phyloP scores from a whole-genome alignment of 2,888 invertebrate species.

The Punctoribates punctum region DNA sequence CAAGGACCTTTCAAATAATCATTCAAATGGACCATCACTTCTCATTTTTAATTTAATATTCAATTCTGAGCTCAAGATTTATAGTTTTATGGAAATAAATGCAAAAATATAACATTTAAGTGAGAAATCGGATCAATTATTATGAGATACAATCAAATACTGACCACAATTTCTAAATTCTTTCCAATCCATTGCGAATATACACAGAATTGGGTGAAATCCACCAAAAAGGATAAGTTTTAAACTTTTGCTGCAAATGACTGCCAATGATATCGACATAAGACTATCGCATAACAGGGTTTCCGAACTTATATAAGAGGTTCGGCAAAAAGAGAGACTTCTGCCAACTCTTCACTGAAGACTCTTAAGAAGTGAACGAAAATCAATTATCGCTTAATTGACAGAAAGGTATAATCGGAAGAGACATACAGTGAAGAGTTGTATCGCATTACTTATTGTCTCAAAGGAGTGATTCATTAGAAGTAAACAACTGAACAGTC shows the following conservation, averaged over 20 bases:
- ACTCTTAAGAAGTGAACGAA: neutral
- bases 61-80: too few species aligned
- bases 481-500: neutral
- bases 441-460: neutral
- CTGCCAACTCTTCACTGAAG: neutral
- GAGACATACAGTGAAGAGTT: neutral
- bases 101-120: too few species aligned
- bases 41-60: too few species aligned
- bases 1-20: too few species aligned
- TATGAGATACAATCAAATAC: neutral
- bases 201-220: neutral
- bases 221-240: neutral
- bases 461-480: neutral
- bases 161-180: constrained; percentile 38
- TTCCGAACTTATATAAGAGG: too few species aligned
- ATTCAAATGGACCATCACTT: too few species aligned
- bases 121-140: too few species aligned
- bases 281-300: too few species aligned
- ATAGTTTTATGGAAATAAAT: too few species aligned
- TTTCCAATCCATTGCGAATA: constrained; percentile 37
- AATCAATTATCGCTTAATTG: neutral
- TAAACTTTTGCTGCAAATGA: too few species aligned
- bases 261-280: too few species aligned
- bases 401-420: neutral
- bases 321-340: neutral